phyloP scores from a whole-genome alignment of 2,888 invertebrate species.

The Eupithecia pulchellata region DNA sequence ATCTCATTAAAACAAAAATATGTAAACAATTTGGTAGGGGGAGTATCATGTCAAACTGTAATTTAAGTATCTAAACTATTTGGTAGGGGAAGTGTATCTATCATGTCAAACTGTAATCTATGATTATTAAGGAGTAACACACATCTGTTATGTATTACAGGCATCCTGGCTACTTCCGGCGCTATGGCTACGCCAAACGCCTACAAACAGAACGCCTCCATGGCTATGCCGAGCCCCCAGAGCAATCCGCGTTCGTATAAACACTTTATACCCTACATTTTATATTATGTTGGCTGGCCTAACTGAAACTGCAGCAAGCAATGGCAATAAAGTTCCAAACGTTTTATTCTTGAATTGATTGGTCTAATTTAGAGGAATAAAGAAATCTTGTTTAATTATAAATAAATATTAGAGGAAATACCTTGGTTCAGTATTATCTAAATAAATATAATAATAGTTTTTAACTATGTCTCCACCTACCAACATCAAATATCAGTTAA shows the following conservation, averaged over 20 bases:
- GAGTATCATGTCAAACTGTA: not conserved
- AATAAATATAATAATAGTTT: not conserved
- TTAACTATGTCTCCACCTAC: not conserved
- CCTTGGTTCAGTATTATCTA: too few relatives aligned
- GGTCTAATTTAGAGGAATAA: too few relatives aligned
- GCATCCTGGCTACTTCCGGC: conserved; percentile 45
- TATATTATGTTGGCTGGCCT: conserved; percentile 3
- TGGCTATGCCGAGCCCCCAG: conserved; percentile 89
- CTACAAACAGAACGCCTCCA: conserved; percentile 92
- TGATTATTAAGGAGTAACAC: not conserved
- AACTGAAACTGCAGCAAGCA: not conserved
- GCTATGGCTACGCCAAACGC: conserved; percentile 92
- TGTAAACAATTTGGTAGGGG: not conserved
- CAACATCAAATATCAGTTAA: not conserved
- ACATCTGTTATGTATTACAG: conserved; percentile 21
- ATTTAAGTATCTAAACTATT: not conserved
- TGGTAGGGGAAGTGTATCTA: not conserved
- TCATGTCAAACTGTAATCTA: not conserved
- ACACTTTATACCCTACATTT: conserved; percentile 29
- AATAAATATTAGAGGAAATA: too few relatives aligned
- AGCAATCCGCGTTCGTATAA: conserved; percentile 89
- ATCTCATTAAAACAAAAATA: not conserved
- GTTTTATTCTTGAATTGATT: too few relatives aligned
- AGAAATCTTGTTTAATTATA: too few relatives aligned
- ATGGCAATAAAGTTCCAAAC: too few relatives aligned